Percentiles rank a stretch among this genome's conserved stretches.
These are phyloP conservation scores for Notolepis coatsorum DNA, from an alignment of 2,797 vertebrate genomes.

Conservation along the genomic window DNA sequence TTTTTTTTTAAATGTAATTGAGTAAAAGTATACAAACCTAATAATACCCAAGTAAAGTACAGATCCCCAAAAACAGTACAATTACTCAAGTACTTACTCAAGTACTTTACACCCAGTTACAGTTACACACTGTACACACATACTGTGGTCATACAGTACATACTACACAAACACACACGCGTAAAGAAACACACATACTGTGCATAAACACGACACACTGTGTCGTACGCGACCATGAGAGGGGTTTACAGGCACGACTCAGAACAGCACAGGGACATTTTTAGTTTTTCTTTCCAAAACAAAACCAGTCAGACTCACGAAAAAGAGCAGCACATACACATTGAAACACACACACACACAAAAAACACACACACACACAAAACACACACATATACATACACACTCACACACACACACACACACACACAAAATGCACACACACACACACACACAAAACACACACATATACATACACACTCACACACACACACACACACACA, in stretches of 20 bases:
- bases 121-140: conserved; percentile 45
- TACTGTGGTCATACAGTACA: too few species aligned
- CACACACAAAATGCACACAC: neutral
- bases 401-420: conserved; percentile 9
- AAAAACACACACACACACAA: neutral
- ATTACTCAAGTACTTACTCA: too few species aligned
- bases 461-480: conserved; percentile 6
- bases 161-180: conserved; percentile 13
- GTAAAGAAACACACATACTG: neutral
- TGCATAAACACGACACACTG: conserved; percentile 52
- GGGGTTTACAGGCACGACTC: conserved; percentile 73
- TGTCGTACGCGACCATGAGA: conserved; percentile 79
- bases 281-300: conserved; percentile 80
- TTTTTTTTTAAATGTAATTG: too few species aligned
- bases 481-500: neutral
- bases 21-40: too few species aligned
- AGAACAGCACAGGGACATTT: conserved; percentile 66
- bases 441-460: neutral
- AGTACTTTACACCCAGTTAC: neutral
- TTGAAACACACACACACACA: conserved; percentile 16
- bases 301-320: conserved; percentile 49
- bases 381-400: conserved; percentile 38
- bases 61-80: too few species aligned
- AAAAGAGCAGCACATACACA: conserved; percentile 50
- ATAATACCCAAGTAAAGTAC: too few species aligned